Conservation (phyloP, 2,113 vertebrate species). For the Stomatorhinus ivindoensis region DNA sequence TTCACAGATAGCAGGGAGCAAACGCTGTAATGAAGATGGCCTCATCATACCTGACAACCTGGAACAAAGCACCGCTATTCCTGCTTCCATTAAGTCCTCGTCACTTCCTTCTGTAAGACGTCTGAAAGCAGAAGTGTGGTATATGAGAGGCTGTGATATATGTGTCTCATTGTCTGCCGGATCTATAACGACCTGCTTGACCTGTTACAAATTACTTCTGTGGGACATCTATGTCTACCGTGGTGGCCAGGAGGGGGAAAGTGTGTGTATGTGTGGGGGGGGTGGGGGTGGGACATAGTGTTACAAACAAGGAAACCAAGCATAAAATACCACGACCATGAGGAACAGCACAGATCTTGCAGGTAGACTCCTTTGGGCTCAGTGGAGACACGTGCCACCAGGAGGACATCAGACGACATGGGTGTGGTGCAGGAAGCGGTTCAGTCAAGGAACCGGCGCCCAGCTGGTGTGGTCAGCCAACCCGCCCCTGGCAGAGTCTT, state of each 20-base stretch:
- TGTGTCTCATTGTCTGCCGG: neutral
- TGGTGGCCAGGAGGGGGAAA: neutral
- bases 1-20: neutral
- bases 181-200: neutral
- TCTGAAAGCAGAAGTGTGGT: neutral
- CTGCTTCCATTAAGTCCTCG: neutral
- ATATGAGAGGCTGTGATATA: neutral
- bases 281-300: neutral
- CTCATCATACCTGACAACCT: neutral
- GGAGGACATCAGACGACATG: neutral
- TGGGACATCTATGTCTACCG: neutral
- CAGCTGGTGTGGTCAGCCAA: neutral
- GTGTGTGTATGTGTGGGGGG: neutral
- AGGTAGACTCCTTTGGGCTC: neutral
- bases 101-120: neutral
- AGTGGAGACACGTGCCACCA: neutral
- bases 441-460: neutral
- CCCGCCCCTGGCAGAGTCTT: neutral
- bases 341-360: neutral
- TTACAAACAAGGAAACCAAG: neutral
- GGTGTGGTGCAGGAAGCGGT: neutral
- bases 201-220: neutral
- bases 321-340: neutral
- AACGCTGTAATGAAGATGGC: neutral
- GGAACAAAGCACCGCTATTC: neutral